Conservation (phyloP, 2,888 invertebrate genomes). For the Salticus scenicus region DNA sequence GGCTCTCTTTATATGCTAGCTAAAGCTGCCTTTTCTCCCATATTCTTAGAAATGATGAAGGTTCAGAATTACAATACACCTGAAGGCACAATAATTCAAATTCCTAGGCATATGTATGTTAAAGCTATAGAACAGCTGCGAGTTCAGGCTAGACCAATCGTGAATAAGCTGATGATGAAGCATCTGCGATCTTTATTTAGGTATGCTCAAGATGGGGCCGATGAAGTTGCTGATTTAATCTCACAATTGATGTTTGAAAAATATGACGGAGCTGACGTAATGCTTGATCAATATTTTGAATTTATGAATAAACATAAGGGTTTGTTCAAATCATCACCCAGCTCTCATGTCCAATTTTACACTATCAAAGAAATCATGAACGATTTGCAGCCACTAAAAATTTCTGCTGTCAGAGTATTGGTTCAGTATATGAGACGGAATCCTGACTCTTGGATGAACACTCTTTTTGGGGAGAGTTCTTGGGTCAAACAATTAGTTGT, state of each 20-base stretch:
- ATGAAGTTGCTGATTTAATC: not conserved
- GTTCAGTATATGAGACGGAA: constrained; percentile 15
- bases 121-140: not conserved
- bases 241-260: not conserved
- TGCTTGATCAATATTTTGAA: not conserved
- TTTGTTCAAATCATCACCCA: not conserved
- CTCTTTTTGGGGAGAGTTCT: constrained; percentile 22
- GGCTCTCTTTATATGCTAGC: not conserved
- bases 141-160: constrained; percentile 13
- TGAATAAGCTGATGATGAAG: not conserved
- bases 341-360: not conserved
- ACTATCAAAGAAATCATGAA: constrained; percentile 25
- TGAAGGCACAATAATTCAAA: constrained; percentile 24
- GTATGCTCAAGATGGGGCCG: not conserved
- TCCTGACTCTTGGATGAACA: not conserved
- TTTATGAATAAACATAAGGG: constrained; percentile 20
- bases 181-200: not conserved
- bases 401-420: constrained; percentile 7
- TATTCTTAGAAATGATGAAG: constrained; percentile 18
- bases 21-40: constrained; percentile 18
- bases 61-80: constrained; percentile 4
- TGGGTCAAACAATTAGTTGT: too few species aligned
- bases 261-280: not conserved
- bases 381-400: constrained; percentile 31
- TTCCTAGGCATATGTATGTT: not conserved